Evolutionary conservation across 2,888 invertebrate species (phyloP).

Genomic region (Agapostemon virescens): DNA sequence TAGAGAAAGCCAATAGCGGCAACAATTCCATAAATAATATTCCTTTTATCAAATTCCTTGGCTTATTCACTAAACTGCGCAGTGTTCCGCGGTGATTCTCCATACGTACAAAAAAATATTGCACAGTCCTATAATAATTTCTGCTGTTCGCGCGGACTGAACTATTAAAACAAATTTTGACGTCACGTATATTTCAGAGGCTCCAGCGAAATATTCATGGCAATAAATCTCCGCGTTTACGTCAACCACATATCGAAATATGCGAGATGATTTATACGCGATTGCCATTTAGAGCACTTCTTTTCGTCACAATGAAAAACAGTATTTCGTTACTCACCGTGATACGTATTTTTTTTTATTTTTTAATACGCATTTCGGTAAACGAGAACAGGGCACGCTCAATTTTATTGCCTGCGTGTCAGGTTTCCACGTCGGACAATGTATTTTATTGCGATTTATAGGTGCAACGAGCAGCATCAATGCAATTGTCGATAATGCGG

Average conservation of each 20-base stretch:
- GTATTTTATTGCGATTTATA: conserved; percentile 7
- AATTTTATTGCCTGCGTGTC: background rate
- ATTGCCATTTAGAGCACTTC: background rate
- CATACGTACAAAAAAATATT: background rate
- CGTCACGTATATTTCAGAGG: conserved; percentile 14
- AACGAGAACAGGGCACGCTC: background rate
- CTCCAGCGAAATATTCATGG: background rate
- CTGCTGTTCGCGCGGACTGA: background rate
- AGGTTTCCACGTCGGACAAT: background rate
- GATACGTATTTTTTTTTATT: background rate
- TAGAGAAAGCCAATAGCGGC: background rate
- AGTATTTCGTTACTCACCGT: background rate
- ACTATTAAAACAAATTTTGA: conserved; percentile 4
- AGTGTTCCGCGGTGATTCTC: background rate
- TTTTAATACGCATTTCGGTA: background rate
- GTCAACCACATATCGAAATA: conserved; percentile 6
- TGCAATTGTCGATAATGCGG: background rate
- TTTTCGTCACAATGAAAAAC: background rate
- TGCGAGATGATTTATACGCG: background rate
- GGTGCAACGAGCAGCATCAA: background rate
- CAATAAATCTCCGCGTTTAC: background rate
- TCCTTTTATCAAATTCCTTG: background rate
- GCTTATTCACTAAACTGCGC: background rate
- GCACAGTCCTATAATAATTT: background rate
- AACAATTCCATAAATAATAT: background rate